A percentile compares a stretch with the other conserved stretches of the same genome.
Conservation (phyloP, 2,113 vertebrate genomes). For the Vidua macroura region DNA sequence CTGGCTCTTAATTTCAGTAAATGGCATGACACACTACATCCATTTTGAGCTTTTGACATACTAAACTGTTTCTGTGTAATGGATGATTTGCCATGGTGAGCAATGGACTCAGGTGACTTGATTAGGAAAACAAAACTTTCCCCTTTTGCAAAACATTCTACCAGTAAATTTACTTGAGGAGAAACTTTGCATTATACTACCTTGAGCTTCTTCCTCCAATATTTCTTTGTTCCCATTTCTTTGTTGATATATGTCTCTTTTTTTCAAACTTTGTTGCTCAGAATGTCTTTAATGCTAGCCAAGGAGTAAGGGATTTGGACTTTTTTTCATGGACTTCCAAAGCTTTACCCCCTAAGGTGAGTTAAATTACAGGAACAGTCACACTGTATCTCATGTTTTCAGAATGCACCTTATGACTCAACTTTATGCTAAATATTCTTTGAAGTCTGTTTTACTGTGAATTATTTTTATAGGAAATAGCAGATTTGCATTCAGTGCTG, state of each 20-base stretch:
- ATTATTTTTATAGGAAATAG: background rate
- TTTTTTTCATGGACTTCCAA: slow-evolving; percentile 95
- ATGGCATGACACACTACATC: slow-evolving; percentile 99
- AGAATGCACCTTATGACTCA: slow-evolving; percentile 43
- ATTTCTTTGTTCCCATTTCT: slow-evolving; percentile 72
- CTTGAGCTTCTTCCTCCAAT: slow-evolving; percentile 63
- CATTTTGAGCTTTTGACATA: slow-evolving; percentile 69
- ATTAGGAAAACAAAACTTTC: slow-evolving; percentile 15
- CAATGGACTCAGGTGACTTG: slow-evolving; percentile 58
- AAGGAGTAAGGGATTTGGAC: slow-evolving; percentile 96
- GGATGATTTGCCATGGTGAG: slow-evolving; percentile 54
- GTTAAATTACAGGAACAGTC: slow-evolving; percentile 80
- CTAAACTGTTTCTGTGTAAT: slow-evolving; percentile 44
- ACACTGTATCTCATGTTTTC: slow-evolving; percentile 63
- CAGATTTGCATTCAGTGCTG: background rate
- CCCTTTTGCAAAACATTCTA: slow-evolving; percentile 24
- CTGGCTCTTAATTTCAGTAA: slow-evolving; percentile 73
- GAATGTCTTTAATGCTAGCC: slow-evolving; percentile 98
- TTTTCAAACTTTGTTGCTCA: slow-evolving; percentile 92
- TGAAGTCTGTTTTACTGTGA: slow-evolving; percentile 14
- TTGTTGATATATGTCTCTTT: slow-evolving; percentile 88
- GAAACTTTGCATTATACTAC: slow-evolving; percentile 49
- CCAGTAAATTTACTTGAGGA: slow-evolving; percentile 15
- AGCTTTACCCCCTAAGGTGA: slow-evolving; percentile 93
- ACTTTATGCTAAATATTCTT: background rate